Evolutionary conservation across 1,140 invertebrate species (phyloP).

Genomic region (Nymphalis io): DNA sequence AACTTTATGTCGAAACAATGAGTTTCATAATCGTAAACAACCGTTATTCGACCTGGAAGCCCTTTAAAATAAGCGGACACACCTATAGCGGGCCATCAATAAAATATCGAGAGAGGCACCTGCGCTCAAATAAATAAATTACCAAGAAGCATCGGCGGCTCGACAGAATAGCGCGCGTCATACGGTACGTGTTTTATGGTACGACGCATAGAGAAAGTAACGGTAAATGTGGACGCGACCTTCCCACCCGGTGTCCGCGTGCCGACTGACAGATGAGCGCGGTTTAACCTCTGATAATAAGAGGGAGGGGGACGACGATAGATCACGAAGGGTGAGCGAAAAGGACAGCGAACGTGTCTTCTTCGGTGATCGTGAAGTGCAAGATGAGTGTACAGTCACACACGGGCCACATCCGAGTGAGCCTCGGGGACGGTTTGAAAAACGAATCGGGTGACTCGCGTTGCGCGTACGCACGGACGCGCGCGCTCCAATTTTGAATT

Average conservation of each 20-base stretch:
- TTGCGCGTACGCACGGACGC: constrained; percentile 68
- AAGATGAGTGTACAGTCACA: constrained; percentile 79
- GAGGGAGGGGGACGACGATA: constrained; percentile 62
- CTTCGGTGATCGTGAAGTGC: constrained; percentile 78
- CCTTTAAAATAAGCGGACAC: constrained; percentile 37
- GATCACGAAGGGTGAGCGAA: constrained; percentile 44
- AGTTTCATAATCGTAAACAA: constrained; percentile 32
- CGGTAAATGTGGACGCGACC: constrained; percentile 64
- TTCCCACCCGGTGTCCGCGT: constrained; percentile 70
- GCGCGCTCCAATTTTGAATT: constrained; percentile 61
- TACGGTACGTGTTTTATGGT: constrained; percentile 69
- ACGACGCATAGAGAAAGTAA: constrained; percentile 69
- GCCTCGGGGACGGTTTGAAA: constrained; percentile 68
- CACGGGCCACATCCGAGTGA: constrained; percentile 75
- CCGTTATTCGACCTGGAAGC: constrained; percentile 41
- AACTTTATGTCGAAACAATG: constrained; percentile 34
- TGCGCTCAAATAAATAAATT: constrained; percentile 63
- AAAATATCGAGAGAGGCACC: constrained; percentile 53
- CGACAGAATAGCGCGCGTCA: constrained; percentile 60
- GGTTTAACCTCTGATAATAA: constrained; percentile 78
- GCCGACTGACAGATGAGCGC: constrained; percentile 76
- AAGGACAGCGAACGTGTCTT: constrained; percentile 66
- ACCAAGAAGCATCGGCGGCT: constrained; percentile 47
- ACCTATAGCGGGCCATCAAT: constrained; percentile 39
- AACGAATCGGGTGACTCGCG: constrained; percentile 63